phyloP scores from a whole-genome alignment of 2,888 invertebrate species.

The Pycnomerus fuliginosus region DNA sequence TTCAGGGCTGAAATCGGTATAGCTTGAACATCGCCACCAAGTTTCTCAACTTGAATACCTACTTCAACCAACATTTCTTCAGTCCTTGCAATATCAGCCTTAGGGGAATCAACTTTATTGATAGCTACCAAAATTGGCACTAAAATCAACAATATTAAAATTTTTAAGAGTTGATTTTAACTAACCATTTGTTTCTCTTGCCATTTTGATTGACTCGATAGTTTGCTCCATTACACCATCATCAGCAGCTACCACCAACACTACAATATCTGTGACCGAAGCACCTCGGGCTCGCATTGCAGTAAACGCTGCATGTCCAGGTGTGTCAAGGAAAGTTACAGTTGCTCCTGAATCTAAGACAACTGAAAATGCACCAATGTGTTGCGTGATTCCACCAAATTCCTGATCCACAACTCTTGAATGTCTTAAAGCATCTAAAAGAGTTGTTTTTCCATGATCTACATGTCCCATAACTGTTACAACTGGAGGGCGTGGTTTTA shows the following conservation, averaged over 20 bases:
- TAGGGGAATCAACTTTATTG: slow-evolving; percentile 96
- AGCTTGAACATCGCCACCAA: slow-evolving; percentile 90
- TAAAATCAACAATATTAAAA: slow-evolving; percentile 49
- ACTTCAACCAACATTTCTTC: slow-evolving; percentile 73
- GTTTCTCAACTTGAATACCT: slow-evolving; percentile 80
- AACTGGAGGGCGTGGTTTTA: slow-evolving; percentile 82
- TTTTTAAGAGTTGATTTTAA: not conserved
- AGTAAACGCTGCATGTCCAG: slow-evolving; percentile 97
- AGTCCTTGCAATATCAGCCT: slow-evolving; percentile 82
- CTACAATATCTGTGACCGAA: slow-evolving; percentile 87
- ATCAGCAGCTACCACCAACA: slow-evolving; percentile 96
- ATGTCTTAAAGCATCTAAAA: slow-evolving; percentile 84
- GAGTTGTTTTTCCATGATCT: slow-evolving; percentile 96
- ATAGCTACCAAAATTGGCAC: slow-evolving; percentile 96
- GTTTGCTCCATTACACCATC: slow-evolving; percentile 99
- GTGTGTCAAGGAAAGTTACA: slow-evolving; percentile 96
- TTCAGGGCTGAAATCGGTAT: slow-evolving; percentile 90
- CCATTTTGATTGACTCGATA: slow-evolving; percentile 85
- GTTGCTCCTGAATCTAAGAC: slow-evolving; percentile 63
- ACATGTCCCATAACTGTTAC: slow-evolving; percentile 99
- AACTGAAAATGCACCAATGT: slow-evolving; percentile 96
- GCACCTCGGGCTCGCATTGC: slow-evolving; percentile 96
- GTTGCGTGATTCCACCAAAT: slow-evolving; percentile 98
- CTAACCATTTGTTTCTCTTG: slow-evolving; percentile 71
- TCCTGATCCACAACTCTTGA: slow-evolving; percentile 87